These are phyloP conservation scores for Xestia xanthographa DNA, from an alignment of 2,888 invertebrate species.

Conservation along the genomic window DNA sequence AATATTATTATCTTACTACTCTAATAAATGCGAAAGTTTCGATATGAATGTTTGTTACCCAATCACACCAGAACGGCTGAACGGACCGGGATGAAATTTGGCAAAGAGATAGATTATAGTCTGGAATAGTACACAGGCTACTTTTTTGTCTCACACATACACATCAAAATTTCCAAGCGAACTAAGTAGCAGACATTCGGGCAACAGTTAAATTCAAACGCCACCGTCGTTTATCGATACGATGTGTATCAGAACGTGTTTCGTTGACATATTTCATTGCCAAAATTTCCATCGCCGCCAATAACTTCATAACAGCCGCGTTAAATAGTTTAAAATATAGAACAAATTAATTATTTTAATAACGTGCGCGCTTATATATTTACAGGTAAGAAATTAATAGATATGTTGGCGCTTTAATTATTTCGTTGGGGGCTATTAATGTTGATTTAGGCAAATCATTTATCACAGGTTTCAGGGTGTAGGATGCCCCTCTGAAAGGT, in stretches of 20 bases:
- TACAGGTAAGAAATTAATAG: constrained; percentile 11
- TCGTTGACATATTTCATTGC: constrained; percentile 26
- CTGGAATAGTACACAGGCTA: too few species aligned
- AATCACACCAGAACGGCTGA: too few species aligned
- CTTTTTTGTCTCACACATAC: too few species aligned
- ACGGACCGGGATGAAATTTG: too few species aligned
- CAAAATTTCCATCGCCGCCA: constrained; percentile 28
- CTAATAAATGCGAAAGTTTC: too few species aligned
- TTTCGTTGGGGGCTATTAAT: constrained; percentile 19
- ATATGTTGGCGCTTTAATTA: constrained; percentile 20
- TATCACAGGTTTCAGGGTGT: constrained; percentile 27
- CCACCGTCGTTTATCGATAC: constrained; percentile 24
- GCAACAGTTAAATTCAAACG: constrained; percentile 21
- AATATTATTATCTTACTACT: too few species aligned
- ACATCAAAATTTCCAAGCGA: not conserved
- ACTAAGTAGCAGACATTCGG: not conserved
- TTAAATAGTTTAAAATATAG: constrained; percentile 35
- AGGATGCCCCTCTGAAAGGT: constrained; percentile 49
- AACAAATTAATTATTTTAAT: constrained; percentile 32
- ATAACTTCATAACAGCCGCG: constrained; percentile 27
- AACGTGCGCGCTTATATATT: constrained; percentile 24
- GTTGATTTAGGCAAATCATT: constrained; percentile 33
- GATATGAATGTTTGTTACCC: too few species aligned
- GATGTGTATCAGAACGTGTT: constrained; percentile 29
- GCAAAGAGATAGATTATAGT: too few species aligned